Base-by-base conservation (phyloP, 1,140 invertebrate genomes). In the Drosophila teissieri region DNA sequence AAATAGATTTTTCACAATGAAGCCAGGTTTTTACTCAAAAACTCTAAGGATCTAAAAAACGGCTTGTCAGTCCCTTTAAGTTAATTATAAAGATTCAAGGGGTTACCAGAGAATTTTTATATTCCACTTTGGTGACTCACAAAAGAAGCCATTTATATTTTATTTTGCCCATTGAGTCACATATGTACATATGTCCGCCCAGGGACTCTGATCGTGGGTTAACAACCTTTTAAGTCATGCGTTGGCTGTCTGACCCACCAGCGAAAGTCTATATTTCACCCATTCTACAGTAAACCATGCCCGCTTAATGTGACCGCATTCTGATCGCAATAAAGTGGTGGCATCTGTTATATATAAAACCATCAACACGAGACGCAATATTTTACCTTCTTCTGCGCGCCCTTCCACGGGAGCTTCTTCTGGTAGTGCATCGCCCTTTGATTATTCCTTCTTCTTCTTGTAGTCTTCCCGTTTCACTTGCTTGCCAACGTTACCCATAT, bases 291-390 rank as follows among this genome's bases (percentile, higher is more conserved):
- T 36, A 36, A 10, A 49, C 31, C n/a, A 14, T 27, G 24, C 4
- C 8, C 24, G 3, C 34, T 27, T 40, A 27, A 56, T 55, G 36
- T 69, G 49, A 69, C 64, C 67, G 67, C 51, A 70, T 70, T 51
- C 67, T 70, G 65, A 69, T 69, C 44, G 36, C 48, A 75, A 52
- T 52, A 55, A 76, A 75, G 60, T 67, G 37, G 36, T 67, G 64
- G 74, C 83, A 86, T 78, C 78, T 86, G 82, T 82, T 78, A 68
- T 68, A 82, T 61, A 86, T 86, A 88, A 83, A 86, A 83, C 68
- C 79, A 86, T 86, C 83, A 83, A 63, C 82, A 86, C 63, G 68
- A 46, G 62, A 52, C 44, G 72, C 52, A 34, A 70, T 46, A 37
- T 15, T 19, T 54, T 22, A 45, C 34, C 34, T 44, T 51, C 67